These are phyloP conservation scores for Labeo rohita DNA, from an alignment of 2,113 vertebrate genomes.

Conservation along the genomic window DNA sequence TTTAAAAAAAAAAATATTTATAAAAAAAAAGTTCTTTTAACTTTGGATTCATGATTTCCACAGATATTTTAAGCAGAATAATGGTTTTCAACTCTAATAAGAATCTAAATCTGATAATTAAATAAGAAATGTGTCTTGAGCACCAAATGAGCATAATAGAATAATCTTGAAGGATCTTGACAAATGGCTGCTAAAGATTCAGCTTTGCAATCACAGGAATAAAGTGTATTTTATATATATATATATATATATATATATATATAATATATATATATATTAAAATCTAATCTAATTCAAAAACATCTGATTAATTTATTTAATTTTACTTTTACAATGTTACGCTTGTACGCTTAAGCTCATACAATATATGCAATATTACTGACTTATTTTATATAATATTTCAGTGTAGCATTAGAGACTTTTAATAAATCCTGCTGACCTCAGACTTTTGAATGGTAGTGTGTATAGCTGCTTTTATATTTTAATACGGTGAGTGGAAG, in stretches of 20 bases:
- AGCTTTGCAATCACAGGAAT: neutral
- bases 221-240: neutral
- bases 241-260: too few relatives aligned
- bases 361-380: too few relatives aligned
- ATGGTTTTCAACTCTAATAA: neutral
- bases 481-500: neutral
- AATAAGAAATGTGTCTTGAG: neutral
- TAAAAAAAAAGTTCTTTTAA: neutral
- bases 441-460: neutral
- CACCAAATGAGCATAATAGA: neutral
- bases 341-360: neutral
- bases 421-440: neutral
- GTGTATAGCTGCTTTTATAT: neutral
- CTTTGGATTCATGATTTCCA: neutral
- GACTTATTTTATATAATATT: too few relatives aligned
- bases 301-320: too few relatives aligned
- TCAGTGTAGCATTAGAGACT: neutral
- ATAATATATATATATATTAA: neutral
- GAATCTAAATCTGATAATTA: too few relatives aligned
- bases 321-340: neutral
- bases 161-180: neutral
- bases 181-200: neutral
- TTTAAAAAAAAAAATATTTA: too few relatives aligned
- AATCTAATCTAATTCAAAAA: neutral
- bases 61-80: neutral